phyloP scores from a whole-genome alignment of 1,140 invertebrate genomes.

The Brachionus rubens region DNA sequence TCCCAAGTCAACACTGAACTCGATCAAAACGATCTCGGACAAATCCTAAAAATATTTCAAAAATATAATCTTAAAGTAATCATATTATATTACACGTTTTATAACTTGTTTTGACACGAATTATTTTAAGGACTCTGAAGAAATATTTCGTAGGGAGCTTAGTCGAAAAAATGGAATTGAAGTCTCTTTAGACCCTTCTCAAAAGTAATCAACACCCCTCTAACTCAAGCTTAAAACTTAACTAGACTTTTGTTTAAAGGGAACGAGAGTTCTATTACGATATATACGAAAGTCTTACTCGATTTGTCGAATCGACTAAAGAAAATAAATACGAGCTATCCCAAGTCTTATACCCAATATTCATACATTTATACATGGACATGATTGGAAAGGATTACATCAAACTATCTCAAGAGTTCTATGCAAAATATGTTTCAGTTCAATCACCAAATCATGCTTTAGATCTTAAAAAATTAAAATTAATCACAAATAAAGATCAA shows the following conservation, averaged over 20 bases:
- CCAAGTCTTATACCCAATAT: slow-evolving; percentile 45
- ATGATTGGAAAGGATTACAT: slow-evolving; percentile 36
- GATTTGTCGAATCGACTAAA: slow-evolving; percentile 36
- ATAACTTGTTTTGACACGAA: no score
- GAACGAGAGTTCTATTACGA: slow-evolving; percentile 42
- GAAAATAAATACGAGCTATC: slow-evolving; percentile 42
- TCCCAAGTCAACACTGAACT: neutral
- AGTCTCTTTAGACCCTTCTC: slow-evolving; percentile 14
- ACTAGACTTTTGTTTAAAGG: no score
- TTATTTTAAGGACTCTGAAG: slow-evolving; percentile 42
- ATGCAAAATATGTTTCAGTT: neutral
- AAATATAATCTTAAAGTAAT: slow-evolving; percentile 43
- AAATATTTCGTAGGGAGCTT: slow-evolving; percentile 25
- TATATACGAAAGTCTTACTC: slow-evolving; percentile 15
- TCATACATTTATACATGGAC: slow-evolving; percentile 43
- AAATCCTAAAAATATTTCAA: slow-evolving; percentile 38
- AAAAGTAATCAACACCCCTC: slow-evolving; percentile 9
- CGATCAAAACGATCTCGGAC: slow-evolving; percentile 26
- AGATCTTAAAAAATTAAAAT: slow-evolving; percentile 30
- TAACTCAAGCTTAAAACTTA: no score
- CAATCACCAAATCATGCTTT: neutral
- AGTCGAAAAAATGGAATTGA: slow-evolving; percentile 39
- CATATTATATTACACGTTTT: neutral
- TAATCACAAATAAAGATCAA: slow-evolving; percentile 27
- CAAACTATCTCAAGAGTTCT: slow-evolving; percentile 35